phyloP scores from a whole-genome alignment of 2,113 vertebrate genomes.

The Phyllostomus hastatus region DNA sequence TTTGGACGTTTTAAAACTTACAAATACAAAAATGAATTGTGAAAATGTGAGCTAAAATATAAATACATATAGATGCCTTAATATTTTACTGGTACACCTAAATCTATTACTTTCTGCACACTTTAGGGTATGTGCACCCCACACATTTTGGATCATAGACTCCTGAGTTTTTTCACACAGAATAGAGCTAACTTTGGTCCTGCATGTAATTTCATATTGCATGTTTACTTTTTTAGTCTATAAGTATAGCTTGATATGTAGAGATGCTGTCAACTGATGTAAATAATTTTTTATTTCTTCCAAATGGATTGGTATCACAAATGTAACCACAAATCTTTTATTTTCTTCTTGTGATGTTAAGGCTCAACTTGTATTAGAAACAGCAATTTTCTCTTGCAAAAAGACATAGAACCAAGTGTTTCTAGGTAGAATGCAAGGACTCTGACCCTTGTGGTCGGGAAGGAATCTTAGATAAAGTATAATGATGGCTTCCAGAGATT shows the following conservation, averaged over 20 bases:
- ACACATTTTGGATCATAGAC: not conserved
- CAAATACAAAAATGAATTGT: not conserved
- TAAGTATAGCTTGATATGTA: not conserved
- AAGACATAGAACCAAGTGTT: not conserved
- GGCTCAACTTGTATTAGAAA: not conserved
- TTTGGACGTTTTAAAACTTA: conserved; percentile 7
- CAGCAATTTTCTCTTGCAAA: not conserved
- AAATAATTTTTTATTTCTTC: not conserved
- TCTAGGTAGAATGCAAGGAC: not conserved
- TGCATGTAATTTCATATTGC: not conserved
- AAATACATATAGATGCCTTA: not conserved
- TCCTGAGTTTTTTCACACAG: not conserved
- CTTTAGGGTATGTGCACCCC: not conserved
- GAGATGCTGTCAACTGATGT: not conserved
- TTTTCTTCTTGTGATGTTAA: not conserved
- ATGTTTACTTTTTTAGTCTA: not conserved
- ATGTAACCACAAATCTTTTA: not conserved
- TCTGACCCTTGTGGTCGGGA: not conserved
- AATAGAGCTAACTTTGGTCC: not conserved
- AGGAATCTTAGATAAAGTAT: not conserved
- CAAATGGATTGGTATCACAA: not conserved
- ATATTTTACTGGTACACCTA: not conserved
- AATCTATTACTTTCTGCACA: not conserved
- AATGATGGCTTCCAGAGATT: not conserved
- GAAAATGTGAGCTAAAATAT: not conserved